Conservation (phyloP, 2,113 vertebrate species). For the Antechinus stuartii region DNA sequence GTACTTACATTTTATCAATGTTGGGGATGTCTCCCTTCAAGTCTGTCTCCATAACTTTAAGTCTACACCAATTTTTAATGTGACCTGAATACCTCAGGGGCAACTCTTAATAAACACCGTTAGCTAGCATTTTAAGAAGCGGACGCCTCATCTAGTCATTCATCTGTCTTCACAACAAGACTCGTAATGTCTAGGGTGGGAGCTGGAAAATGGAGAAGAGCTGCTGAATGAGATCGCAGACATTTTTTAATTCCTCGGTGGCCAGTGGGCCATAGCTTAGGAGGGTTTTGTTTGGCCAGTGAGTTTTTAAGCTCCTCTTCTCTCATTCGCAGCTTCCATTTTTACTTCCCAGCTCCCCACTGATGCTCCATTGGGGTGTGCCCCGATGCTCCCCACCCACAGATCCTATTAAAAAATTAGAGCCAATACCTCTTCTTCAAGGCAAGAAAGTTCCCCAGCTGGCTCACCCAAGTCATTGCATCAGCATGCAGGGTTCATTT, state of each 20-base stretch:
- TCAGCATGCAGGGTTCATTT: background rate
- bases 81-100: slow-evolving; percentile 7
- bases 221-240: background rate
- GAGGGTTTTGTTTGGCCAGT: background rate
- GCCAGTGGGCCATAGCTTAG: slow-evolving; percentile 19
- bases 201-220: background rate
- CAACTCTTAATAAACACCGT: slow-evolving; percentile 19
- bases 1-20: slow-evolving; percentile 90
- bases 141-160: slow-evolving; percentile 31
- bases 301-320: background rate
- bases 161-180: background rate
- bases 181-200: background rate
- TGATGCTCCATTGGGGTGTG: background rate
- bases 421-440: background rate
- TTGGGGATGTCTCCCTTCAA: slow-evolving; percentile 87
- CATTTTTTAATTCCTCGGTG: background rate
- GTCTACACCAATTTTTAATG: slow-evolving; percentile 74
- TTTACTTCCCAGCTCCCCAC: background rate
- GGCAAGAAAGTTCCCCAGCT: background rate
- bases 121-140: slow-evolving; percentile 33
- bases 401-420: background rate
- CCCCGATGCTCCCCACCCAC: slow-evolving; percentile 14
- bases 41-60: slow-evolving; percentile 87
- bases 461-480: background rate
- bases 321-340: slow-evolving; percentile 12